Evolutionary conservation across 2,797 vertebrate species (phyloP).

Genomic region (Premnoplex brunnescens): DNA sequence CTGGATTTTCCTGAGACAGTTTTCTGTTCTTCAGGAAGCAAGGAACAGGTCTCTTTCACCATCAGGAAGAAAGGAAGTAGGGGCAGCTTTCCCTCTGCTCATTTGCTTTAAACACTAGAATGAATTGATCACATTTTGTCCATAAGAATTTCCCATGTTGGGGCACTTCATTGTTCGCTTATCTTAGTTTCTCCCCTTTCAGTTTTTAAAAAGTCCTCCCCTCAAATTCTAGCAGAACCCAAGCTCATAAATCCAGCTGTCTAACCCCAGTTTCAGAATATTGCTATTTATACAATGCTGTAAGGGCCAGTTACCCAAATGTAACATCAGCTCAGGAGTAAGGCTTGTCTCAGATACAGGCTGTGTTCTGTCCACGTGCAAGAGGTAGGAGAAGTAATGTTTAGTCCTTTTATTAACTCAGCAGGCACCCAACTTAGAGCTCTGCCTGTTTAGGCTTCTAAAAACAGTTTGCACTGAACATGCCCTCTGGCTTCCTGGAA

Average conservation of each 20-base stretch:
- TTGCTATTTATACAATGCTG: background rate
- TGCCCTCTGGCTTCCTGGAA: constrained; percentile 60
- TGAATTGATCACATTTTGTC: background rate
- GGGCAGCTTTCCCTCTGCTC: background rate
- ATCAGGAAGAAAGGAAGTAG: background rate
- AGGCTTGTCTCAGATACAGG: background rate
- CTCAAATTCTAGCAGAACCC: background rate
- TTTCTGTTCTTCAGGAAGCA: background rate
- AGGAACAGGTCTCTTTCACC: background rate
- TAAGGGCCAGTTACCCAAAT: background rate
- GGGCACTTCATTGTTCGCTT: background rate
- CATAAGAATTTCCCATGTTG: background rate
- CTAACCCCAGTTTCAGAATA: background rate
- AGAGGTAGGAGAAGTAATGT: background rate
- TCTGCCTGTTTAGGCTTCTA: constrained; percentile 43
- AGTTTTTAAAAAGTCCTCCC: background rate
- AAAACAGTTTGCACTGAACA: constrained; percentile 47
- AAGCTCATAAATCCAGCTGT: background rate
- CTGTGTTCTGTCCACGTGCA: background rate
- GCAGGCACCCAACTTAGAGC: constrained; percentile 15
- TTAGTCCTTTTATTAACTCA: constrained; percentile 37
- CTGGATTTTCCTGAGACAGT: background rate
- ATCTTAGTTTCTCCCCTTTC: background rate
- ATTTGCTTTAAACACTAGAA: background rate
- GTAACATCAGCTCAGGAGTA: background rate